Conservation (phyloP, 2,888 invertebrate genomes). For the Cetonia aurata region DNA sequence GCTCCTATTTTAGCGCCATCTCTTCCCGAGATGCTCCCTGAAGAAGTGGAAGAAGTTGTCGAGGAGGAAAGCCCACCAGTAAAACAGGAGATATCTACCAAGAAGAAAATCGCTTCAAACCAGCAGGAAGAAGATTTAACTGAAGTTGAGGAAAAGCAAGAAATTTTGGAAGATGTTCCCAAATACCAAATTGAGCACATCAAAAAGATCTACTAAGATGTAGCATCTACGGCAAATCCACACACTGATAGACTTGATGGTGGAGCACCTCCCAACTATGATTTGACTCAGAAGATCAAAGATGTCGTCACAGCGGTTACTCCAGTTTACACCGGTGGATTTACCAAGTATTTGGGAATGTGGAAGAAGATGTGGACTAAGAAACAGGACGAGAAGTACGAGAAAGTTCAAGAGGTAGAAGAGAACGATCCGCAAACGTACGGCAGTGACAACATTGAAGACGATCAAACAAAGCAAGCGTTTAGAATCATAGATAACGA, state of each 20-base stretch:
- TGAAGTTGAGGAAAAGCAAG: neutral
- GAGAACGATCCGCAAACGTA: neutral
- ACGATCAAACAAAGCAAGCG: slow-evolving; percentile 11
- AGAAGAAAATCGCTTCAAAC: no score
- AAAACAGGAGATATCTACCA: neutral
- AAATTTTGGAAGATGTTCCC: neutral
- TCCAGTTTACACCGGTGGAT: slow-evolving; percentile 9
- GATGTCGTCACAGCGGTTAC: neutral
- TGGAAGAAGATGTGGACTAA: slow-evolving; percentile 30
- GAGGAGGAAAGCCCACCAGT: neutral
- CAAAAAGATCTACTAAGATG: slow-evolving; percentile 14
- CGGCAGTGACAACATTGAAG: neutral
- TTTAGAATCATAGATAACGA: slow-evolving; percentile 17
- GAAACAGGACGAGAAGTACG: slow-evolving; percentile 19
- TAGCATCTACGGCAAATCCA: slow-evolving; percentile 22
- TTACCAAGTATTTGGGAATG: slow-evolving; percentile 15
- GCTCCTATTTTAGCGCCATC: no score
- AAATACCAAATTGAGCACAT: slow-evolving; percentile 6
- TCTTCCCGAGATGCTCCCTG: neutral
- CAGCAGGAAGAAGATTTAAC: neutral
- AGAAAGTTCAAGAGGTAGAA: neutral
- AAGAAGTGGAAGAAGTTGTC: neutral
- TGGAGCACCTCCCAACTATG: slow-evolving; percentile 9
- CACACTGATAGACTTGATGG: slow-evolving; percentile 5
- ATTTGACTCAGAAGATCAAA: slow-evolving; percentile 12